These are phyloP conservation scores for Coptotermes formosanus DNA, from an alignment of 1,140 invertebrate genomes.

Conservation along the genomic window DNA sequence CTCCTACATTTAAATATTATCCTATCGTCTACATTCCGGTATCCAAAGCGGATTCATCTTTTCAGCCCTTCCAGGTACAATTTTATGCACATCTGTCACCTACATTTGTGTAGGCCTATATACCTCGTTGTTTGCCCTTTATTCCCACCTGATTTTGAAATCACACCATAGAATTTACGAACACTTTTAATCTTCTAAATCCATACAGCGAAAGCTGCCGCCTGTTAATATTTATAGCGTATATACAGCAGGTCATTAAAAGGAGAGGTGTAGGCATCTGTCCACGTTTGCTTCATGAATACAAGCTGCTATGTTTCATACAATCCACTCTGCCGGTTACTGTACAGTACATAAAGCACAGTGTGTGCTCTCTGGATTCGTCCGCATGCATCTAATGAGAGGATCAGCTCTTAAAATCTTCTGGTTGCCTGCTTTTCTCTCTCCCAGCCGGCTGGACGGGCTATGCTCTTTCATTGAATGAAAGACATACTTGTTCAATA, in stretches of 20 bases:
- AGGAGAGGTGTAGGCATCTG: not conserved
- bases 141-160: not conserved
- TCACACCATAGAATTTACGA: not conserved
- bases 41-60: too few relatives aligned
- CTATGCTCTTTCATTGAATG: not conserved
- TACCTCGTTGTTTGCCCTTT: too few relatives aligned
- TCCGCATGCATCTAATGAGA: not conserved
- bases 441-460: not conserved
- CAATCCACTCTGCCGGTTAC: not conserved
- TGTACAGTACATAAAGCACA: not conserved
- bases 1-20: too few relatives aligned
- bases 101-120: too few relatives aligned
- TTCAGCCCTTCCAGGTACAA: too few relatives aligned
- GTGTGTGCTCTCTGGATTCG: not conserved
- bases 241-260: not conserved
- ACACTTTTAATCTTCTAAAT: slow-evolving; percentile 1
- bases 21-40: too few relatives aligned
- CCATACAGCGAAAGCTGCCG: not conserved
- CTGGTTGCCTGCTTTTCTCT: not conserved
- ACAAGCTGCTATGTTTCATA: not conserved
- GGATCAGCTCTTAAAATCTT: not conserved
- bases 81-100: too few relatives aligned
- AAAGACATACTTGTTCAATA: slow-evolving; percentile 10
- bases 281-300: not conserved
- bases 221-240: not conserved